Evolutionary conservation across 2,888 invertebrate genomes (phyloP), one percentile per base, ranked within the genome.

Genomic region (Onthophagus sagittarius): DNA sequence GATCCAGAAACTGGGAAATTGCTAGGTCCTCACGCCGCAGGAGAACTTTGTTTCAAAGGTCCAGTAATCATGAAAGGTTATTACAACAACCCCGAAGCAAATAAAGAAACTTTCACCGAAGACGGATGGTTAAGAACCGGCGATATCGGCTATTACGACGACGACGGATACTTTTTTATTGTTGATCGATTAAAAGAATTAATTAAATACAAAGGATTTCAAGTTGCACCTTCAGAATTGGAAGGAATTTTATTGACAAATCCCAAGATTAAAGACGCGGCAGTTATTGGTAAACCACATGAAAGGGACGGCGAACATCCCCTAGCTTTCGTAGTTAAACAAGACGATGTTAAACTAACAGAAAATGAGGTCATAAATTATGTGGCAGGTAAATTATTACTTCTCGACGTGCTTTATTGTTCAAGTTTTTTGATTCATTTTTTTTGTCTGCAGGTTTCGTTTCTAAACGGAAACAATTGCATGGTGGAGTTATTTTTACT

Each of bases 181-280:
- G 93, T 95, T 0, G 96, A 95, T 83, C 87, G 97, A 75, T 86
- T 95, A 15, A 97, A 97, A 83, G 96, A 96, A 82, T 89, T 97
- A 23, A 96, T 97, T 80, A 97, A 97, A 84, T 95, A 94, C 81
- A 96, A 96, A 84, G 95, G 92, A 64, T 93, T 91, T 80, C 92
- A 94, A 89, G 67, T 67, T 5, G 67, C 96, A 0, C 96, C 96
- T 1, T 95, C 96, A 0, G 96, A 96, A 85, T 84, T 97, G 62
- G 96, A 97, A 84, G 91, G 91, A 13, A 80, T 96, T 70, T 83
- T 97, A 62, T 85, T 95, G 71, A 90, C 90, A 62, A 90, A 94
- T 86, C 86, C 89, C 0, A 89, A 88, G 71, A 89, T 96, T 70
- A 88, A 89, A 72, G 95, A 96, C 81, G 92, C 89, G 15, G 95